Percentiles rank a stretch among this genome's conserved stretches.
Conservation (phyloP, 2,797 vertebrate genomes). For the Dallia pectoralis region DNA sequence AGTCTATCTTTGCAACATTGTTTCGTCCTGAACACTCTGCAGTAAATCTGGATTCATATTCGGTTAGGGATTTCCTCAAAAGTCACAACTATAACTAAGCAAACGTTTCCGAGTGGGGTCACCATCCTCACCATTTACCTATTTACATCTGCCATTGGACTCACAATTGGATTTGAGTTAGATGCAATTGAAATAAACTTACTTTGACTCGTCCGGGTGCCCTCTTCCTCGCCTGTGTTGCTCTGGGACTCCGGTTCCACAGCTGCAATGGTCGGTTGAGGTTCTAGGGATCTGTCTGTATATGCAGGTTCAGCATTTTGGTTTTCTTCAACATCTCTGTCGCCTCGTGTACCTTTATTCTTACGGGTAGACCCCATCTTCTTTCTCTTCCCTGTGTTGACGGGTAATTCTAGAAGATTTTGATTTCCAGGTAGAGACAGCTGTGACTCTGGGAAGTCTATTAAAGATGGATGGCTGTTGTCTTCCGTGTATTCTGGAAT, state of each 20-base stretch:
- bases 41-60: neutral
- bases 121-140: neutral
- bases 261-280: neutral
- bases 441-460: constrained; percentile 2
- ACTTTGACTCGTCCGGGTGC: neutral
- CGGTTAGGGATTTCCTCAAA: neutral
- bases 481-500: neutral
- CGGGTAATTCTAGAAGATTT: constrained; percentile 10
- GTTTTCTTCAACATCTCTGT: constrained; percentile 27
- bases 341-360: constrained; percentile 32
- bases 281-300: constrained; percentile 24
- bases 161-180: neutral
- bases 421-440: constrained; percentile 27
- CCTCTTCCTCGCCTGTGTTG: neutral
- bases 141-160: neutral
- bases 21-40: too few species aligned
- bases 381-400: constrained; percentile 45
- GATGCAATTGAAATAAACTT: neutral
- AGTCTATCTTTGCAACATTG: neutral
- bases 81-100: neutral
- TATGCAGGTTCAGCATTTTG: constrained; percentile 23
- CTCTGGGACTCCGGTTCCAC: neutral
- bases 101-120: constrained; percentile 16
- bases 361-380: constrained; percentile 69
- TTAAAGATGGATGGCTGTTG: constrained; percentile 17